These are phyloP conservation scores for Teleiodes luculella DNA, from an alignment of 2,888 invertebrate genomes.

Conservation along the genomic window DNA sequence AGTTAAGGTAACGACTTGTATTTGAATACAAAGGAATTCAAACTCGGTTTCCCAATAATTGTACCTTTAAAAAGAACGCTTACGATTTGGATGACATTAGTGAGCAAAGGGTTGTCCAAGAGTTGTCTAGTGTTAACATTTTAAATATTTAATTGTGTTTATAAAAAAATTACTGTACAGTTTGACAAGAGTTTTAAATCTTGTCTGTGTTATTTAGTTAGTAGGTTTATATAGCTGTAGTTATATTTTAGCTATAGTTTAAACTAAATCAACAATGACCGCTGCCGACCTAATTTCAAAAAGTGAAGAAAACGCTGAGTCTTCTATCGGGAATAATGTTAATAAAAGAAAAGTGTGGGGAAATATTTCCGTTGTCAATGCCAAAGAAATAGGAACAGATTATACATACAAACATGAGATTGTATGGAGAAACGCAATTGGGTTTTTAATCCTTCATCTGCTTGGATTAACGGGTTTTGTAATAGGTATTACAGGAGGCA, in stretches of 20 bases:
- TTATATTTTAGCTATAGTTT: conserved; percentile 15
- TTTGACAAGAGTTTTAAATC: no score
- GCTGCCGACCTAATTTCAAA: background rate
- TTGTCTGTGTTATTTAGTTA: no score
- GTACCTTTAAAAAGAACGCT: no score
- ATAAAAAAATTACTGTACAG: no score
- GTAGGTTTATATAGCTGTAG: no score
- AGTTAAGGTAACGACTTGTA: no score
- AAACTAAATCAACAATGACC: conserved; percentile 17
- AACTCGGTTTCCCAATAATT: no score
- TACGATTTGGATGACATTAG: no score
- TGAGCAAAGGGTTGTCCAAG: no score
- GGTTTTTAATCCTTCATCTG: conserved; percentile 75
- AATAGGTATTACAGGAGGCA: conserved; percentile 35
- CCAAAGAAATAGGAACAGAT: conserved; percentile 49
- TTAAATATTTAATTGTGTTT: no score
- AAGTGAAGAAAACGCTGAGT: background rate
- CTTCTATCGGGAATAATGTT: background rate
- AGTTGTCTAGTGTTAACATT: no score
- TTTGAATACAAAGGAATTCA: no score
- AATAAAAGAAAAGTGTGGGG: conserved; percentile 1
- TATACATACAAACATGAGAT: conserved; percentile 65
- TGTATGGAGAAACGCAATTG: conserved; percentile 81
- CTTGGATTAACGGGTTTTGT: conserved; percentile 61
- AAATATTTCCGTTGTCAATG: conserved; percentile 19